Conservation (phyloP, 2,113 vertebrate genomes). For the Cynopterus brachyotis region DNA sequence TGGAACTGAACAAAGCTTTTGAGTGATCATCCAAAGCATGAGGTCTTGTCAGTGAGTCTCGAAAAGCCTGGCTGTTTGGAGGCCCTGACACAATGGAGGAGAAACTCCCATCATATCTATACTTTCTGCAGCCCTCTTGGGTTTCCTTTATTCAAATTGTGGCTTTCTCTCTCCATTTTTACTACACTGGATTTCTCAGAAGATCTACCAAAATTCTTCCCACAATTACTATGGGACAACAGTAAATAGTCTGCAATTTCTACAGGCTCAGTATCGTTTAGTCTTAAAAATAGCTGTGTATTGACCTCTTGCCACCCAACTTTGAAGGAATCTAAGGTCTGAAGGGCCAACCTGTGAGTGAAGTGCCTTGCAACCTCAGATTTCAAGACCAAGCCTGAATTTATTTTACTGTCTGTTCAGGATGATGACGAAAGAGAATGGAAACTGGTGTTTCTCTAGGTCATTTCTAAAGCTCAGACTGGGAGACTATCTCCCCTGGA, state of each 20-base stretch:
- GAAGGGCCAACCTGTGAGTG: not conserved
- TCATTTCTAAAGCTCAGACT: not conserved
- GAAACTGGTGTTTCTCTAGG: not conserved
- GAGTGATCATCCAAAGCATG: not conserved
- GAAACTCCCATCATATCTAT: conserved; percentile 66
- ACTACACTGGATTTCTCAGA: conserved; percentile 65
- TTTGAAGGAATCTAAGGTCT: not conserved
- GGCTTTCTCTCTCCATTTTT: conserved; percentile 58
- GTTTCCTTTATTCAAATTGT: conserved; percentile 70
- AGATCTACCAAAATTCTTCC: conserved; percentile 63
- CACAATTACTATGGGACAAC: conserved; percentile 40
- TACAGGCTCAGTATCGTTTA: conserved; percentile 11
- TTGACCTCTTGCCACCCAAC: not conserved
- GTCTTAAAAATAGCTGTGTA: conserved; percentile 61
- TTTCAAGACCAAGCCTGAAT: not conserved
- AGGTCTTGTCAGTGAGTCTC: not conserved
- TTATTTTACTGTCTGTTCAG: not conserved
- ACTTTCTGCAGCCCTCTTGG: conserved; percentile 67
- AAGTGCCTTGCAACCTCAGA: not conserved
- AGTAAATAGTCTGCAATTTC: conserved; percentile 62
- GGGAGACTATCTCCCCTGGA: not conserved
- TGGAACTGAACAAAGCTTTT: not conserved
- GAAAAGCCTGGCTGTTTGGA: not conserved
- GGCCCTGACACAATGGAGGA: not conserved
- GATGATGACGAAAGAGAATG: not conserved